These are phyloP conservation scores for Halcyon chelicuti DNA, from an alignment of 2,797 vertebrate species.

Conservation along the genomic window DNA sequence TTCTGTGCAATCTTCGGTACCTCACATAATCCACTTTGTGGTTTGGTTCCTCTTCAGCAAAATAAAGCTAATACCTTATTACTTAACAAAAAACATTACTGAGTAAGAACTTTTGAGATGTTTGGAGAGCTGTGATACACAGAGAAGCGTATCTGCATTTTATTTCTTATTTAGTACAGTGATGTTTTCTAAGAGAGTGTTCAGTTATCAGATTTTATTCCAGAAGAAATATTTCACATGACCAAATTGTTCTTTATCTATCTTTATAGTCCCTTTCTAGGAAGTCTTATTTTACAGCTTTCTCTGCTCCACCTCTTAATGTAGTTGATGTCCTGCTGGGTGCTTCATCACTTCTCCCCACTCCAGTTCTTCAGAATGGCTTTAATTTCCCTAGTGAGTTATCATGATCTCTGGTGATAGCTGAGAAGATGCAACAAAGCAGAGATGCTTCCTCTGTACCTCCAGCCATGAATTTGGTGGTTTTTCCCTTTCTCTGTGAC, in stretches of 20 bases:
- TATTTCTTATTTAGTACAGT: not conserved
- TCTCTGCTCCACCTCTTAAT: not conserved
- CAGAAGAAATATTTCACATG: not conserved
- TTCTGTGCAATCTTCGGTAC: not conserved
- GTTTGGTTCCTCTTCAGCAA: not conserved
- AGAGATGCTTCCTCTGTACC: not conserved
- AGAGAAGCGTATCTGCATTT: not conserved
- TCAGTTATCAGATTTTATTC: conserved; percentile 13
- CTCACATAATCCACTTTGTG: conserved; percentile 12
- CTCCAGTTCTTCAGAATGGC: not conserved
- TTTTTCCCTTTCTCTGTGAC: not conserved
- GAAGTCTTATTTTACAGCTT: not conserved
- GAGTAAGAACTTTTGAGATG: not conserved
- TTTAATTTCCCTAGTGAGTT: not conserved
- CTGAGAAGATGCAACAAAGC: not conserved
- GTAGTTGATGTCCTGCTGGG: not conserved
- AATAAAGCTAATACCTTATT: not conserved
- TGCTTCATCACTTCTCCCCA: not conserved
- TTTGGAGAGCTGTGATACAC: not conserved
- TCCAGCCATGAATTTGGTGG: not conserved
- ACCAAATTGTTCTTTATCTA: not conserved
- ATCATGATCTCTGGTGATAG: not conserved
- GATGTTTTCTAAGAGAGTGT: not conserved
- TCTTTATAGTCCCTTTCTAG: not conserved
- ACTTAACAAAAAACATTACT: not conserved